A percentile compares a stretch with the other conserved stretches of the same genome.
Conservation (phyloP, 2,888 invertebrate species). For the Apotomis capreana region DNA sequence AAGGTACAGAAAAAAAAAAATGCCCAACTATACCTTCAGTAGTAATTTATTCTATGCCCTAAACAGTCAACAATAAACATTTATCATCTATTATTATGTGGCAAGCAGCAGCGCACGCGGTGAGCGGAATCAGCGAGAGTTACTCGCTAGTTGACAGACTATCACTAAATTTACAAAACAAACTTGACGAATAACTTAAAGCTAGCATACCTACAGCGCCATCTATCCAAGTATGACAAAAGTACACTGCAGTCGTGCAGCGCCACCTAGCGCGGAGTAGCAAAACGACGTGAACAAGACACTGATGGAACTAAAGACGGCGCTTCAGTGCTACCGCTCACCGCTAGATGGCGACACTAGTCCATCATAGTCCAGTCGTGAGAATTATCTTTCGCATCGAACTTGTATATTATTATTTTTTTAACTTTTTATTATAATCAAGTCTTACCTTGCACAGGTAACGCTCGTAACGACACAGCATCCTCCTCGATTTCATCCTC, state of each 20-base stretch:
- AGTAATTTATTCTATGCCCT: no score
- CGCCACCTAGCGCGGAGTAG: constrained; percentile 57
- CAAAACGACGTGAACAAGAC: background rate
- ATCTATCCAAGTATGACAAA: background rate
- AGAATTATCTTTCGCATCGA: no score
- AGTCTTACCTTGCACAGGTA: constrained; percentile 83
- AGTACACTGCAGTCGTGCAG: background rate
- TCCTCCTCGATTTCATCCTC: constrained; percentile 85
- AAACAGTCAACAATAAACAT: no score
- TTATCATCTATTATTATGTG: no score
- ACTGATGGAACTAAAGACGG: background rate
- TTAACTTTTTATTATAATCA: no score
- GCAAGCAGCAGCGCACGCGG: no score
- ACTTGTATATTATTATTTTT: no score
- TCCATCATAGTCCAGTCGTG: background rate
- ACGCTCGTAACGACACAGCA: constrained; percentile 86
- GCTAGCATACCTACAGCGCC: background rate
- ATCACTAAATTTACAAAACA: no score
- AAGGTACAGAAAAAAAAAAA: no score
- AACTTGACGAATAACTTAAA: background rate
- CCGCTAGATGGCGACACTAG: constrained; percentile 58
- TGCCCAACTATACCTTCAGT: no score
- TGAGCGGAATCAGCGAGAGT: no score
- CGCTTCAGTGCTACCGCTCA: constrained; percentile 26
- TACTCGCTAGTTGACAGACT: no score